phyloP scores from a whole-genome alignment of 2,888 invertebrate species.

The Apoda limacodes region DNA sequence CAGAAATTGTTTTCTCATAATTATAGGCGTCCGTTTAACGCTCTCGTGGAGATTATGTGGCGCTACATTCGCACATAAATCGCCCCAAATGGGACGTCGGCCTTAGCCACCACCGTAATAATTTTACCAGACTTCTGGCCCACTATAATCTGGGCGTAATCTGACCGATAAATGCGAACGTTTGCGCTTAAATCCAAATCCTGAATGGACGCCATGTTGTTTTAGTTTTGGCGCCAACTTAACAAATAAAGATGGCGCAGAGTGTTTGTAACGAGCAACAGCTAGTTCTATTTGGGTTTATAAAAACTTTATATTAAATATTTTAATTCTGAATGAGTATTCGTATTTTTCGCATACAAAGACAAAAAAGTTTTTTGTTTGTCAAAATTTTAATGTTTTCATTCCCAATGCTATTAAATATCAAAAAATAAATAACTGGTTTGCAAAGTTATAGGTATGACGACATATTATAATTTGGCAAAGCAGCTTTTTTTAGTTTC shows the following conservation, averaged over 20 bases:
- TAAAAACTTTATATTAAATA: too few relatives aligned
- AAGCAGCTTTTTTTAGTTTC: too few relatives aligned
- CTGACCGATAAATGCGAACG: constrained; percentile 64
- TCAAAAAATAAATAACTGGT: too few relatives aligned
- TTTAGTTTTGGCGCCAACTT: constrained; percentile 52
- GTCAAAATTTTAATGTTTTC: too few relatives aligned
- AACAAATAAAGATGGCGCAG: constrained; percentile 45
- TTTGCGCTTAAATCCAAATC: constrained; percentile 57
- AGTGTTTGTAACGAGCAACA: constrained; percentile 29
- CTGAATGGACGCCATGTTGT: constrained; percentile 42
- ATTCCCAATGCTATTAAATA: too few relatives aligned
- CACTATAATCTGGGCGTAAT: constrained; percentile 68
- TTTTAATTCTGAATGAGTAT: too few relatives aligned
- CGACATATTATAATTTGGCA: too few relatives aligned
- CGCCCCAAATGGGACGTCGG: constrained; percentile 60
- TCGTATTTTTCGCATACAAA: too few relatives aligned
- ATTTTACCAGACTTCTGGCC: constrained; percentile 49
- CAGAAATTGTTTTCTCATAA: constrained; percentile 69
- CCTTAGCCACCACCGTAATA: constrained; percentile 63
- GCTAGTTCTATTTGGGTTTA: too few relatives aligned
- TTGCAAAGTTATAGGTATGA: too few relatives aligned
- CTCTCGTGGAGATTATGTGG: constrained; percentile 49
- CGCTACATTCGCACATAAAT: constrained; percentile 67
- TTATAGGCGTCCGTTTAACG: constrained; percentile 49
- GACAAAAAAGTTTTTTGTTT: too few relatives aligned